phyloP scores from a whole-genome alignment of 2,113 vertebrate species.

The Pelobates fuscus region DNA sequence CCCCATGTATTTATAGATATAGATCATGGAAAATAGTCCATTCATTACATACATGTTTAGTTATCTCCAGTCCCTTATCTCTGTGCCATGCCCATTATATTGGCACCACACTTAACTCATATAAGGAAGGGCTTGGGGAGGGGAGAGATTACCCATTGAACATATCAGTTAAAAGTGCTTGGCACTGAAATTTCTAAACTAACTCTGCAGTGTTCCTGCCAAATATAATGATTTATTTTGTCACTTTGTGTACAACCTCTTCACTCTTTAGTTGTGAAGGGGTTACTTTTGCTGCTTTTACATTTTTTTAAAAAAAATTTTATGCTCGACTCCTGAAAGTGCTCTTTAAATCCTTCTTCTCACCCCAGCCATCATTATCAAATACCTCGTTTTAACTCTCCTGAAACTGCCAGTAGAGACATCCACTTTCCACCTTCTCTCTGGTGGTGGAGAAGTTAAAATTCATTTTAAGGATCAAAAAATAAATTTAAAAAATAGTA shows the following conservation, averaged over 20 bases:
- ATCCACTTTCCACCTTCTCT: neutral
- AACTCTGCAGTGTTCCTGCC: slow-evolving; percentile 24
- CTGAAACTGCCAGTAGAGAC: neutral
- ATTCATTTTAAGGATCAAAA: slow-evolving; percentile 48
- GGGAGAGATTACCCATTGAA: too few relatives aligned
- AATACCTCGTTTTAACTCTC: slow-evolving; percentile 46
- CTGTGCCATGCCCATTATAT: too few relatives aligned
- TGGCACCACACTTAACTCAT: too few relatives aligned
- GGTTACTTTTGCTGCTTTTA: slow-evolving; percentile 35
- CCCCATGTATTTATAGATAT: too few relatives aligned
- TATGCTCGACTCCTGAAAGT: slow-evolving; percentile 28
- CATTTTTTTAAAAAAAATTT: too few relatives aligned
- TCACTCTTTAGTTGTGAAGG: slow-evolving; percentile 4
- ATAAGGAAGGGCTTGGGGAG: too few relatives aligned
- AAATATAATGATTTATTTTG: slow-evolving; percentile 14
- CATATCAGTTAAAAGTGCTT: too few relatives aligned
- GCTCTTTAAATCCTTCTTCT: neutral
- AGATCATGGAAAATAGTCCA: too few relatives aligned
- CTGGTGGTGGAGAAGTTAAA: slow-evolving; percentile 34
- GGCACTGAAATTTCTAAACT: slow-evolving; percentile 3
- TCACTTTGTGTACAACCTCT: slow-evolving; percentile 33
- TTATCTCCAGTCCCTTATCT: too few relatives aligned
- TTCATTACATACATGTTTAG: too few relatives aligned
- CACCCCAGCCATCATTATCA: slow-evolving; percentile 8
- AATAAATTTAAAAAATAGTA: neutral